A percentile compares a stretch with the other conserved stretches of the same genome.
These are phyloP conservation scores for Hycleus phaleratus DNA, from an alignment of 1,140 invertebrate genomes.

Conservation along the genomic window DNA sequence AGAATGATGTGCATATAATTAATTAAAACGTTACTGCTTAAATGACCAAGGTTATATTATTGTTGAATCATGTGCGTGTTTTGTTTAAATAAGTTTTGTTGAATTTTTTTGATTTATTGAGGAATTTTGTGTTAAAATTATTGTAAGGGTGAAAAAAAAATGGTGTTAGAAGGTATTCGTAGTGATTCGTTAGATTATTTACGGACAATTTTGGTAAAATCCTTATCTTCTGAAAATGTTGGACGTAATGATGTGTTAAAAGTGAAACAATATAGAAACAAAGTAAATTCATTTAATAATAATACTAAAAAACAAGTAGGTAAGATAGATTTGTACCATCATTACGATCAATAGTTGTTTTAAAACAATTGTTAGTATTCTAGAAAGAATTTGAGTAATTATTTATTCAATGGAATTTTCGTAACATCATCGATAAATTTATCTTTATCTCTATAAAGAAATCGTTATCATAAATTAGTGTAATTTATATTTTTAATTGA, in stretches of 20 bases:
- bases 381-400: neutral
- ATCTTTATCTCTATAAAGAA: no score
- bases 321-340: neutral
- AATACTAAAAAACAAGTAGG: constrained; percentile 18
- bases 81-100: neutral
- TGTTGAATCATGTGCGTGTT: constrained; percentile 9
- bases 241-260: constrained; percentile 34
- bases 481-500: neutral
- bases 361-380: neutral
- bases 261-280: constrained; percentile 18
- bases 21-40: constrained; percentile 6
- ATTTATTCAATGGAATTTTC: neutral
- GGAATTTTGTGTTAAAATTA: no score
- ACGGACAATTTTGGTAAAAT: constrained; percentile 52
- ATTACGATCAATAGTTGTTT: neutral
- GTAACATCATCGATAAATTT: neutral
- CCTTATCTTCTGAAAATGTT: constrained; percentile 52
- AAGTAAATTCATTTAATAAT: neutral
- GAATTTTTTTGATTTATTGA: neutral
- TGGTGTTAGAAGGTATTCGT: constrained; percentile 35
- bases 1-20: neutral
- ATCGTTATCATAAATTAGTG: neutral
- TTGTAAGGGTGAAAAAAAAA: neutral
- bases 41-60: constrained; percentile 6
- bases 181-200: constrained; percentile 49